Evolutionary conservation across 2,797 vertebrate genomes (phyloP), one percentile per base, ranked within the genome.

Genomic region (Saxicola maurus): DNA sequence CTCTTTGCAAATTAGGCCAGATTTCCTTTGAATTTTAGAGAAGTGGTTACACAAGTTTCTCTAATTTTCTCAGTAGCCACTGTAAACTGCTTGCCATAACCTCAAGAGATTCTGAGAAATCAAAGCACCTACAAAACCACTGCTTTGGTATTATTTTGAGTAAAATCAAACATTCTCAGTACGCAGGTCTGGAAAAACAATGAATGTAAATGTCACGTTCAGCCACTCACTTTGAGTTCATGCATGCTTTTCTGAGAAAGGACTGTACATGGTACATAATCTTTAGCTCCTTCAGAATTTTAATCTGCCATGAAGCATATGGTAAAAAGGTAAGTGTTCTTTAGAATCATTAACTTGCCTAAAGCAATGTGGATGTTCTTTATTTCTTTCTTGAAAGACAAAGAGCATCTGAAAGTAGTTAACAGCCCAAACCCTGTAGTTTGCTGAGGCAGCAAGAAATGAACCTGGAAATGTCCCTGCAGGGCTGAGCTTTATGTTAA

Each of bases 341-440:
- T 84, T 59, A 86, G 89, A 95, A 89, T 68, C 82, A 89, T 90
- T 93, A 93, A 89, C 69, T 95, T 90, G 89, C 83, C 82, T 80
- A 90, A 89, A 95, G 91, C 87, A 89, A 93, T 75, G 86, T 96
- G 85, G 93, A 93, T 93, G 81, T 93, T 94, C 90, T 89, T 92
- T 94, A 87, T 94, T 95, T 92, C 93, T 87, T 92, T 91, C 87
- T 92, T 91, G 88, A 95, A 96, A 95, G 89, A 92, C 89, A 91
- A 85, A 93, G 91, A 93, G 64, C 94, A 96, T 96, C 91, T 96
- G 96, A 96, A 96, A 95, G 78, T 84, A 92, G 85, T 96, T 96
- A 96, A 94, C 69, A 93, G 59, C 52, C 49, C 86, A 91, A 94
- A 95, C 67, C 65, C 87, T 83, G 67, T 62, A 94, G 93, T 86